A percentile compares a stretch with the other conserved stretches of the same genome.
Conservation (phyloP, 2,888 invertebrate species). For the Leptarthrus brevirostris region DNA sequence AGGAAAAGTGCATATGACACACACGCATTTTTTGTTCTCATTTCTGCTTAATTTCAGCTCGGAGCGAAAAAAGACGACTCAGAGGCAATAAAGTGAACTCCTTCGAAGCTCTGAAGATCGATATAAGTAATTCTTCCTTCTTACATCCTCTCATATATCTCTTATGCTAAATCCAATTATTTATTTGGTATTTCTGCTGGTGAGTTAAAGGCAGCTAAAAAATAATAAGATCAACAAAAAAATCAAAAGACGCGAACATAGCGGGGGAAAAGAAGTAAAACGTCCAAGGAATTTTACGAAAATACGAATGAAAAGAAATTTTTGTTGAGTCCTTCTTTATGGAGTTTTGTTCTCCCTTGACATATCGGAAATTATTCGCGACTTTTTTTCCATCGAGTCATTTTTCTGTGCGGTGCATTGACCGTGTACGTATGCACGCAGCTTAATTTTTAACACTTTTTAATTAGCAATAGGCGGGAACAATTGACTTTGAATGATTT, state of each 20-base stretch:
- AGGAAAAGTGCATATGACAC: constrained; percentile 39
- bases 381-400: constrained; percentile 39
- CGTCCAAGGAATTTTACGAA: constrained; percentile 30
- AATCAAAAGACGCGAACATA: constrained; percentile 14
- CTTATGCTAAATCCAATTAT: constrained; percentile 53
- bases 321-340: constrained; percentile 43
- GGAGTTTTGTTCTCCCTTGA: constrained; percentile 47
- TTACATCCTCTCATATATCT: constrained; percentile 50
- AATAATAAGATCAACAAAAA: constrained; percentile 39
- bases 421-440: constrained; percentile 29
- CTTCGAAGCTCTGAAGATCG: constrained; percentile 38
- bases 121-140: constrained; percentile 46
- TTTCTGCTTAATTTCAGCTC: constrained; percentile 27
- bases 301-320: constrained; percentile 40
- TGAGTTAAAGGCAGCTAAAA: constrained; percentile 45
- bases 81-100: constrained; percentile 15
- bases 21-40: constrained; percentile 26
- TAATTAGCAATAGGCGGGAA: constrained; percentile 45
- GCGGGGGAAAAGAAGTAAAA: constrained; percentile 11
- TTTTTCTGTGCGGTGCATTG: constrained; percentile 27
- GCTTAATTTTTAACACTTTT: constrained; percentile 46
- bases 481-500: constrained; percentile 42
- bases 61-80: neutral
- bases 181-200: constrained; percentile 51
- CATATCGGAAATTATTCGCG: constrained; percentile 48